Conservation (phyloP, 2,888 invertebrate genomes). For the Trachelus troglodyta region DNA sequence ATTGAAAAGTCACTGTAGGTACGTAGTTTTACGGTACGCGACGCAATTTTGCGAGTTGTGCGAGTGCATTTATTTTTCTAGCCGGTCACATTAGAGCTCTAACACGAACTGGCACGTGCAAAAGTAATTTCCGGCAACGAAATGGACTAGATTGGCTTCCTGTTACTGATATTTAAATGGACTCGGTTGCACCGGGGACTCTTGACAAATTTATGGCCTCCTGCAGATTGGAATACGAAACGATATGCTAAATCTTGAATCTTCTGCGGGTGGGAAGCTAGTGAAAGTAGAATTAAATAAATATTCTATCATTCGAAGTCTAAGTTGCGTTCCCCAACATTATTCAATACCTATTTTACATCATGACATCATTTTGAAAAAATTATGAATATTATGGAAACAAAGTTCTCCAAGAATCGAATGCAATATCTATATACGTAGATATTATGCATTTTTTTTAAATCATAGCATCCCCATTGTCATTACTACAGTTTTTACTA, state of each 20-base stretch:
- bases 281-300: not conserved
- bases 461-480: not conserved
- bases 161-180: conserved; percentile 50
- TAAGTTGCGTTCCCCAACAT: not conserved
- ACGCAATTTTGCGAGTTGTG: conserved; percentile 17
- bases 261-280: conserved; percentile 4
- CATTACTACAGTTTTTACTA: not conserved
- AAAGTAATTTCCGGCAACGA: conserved; percentile 50
- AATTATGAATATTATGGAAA: not conserved
- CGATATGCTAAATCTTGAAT: conserved; percentile 35
- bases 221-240: conserved; percentile 27
- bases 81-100: conserved; percentile 28
- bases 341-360: not conserved
- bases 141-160: conserved; percentile 49
- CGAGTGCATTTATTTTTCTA: conserved; percentile 32
- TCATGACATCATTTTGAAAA: not conserved
- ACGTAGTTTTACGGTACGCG: not conserved
- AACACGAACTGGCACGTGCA: conserved; percentile 38
- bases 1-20: not conserved
- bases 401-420: not conserved
- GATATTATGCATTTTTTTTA: not conserved
- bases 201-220: conserved; percentile 38
- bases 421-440: not conserved
- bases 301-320: not conserved
- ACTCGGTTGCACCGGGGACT: conserved; percentile 30